Evolutionary conservation across 2,797 vertebrate genomes (phyloP).

Genomic region (Spheniscus humboldti): DNA sequence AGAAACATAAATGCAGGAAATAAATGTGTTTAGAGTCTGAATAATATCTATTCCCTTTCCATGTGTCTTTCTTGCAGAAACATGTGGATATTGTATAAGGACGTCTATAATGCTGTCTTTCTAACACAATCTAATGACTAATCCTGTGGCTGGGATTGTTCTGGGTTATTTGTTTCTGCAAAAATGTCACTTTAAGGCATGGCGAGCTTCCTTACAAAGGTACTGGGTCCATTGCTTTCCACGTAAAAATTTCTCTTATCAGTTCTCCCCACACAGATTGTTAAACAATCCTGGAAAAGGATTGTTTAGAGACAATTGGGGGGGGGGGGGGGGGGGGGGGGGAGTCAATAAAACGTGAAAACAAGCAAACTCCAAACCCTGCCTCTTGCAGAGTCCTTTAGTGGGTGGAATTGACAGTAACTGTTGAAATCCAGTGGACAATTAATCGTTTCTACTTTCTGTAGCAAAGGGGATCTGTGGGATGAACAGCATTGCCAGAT

Average conservation of each 20-base stretch:
- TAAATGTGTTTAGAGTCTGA: not conserved
- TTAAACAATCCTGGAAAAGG: not conserved
- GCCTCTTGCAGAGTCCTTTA: not conserved
- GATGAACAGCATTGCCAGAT: not conserved
- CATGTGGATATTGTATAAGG: not conserved
- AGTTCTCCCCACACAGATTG: not conserved
- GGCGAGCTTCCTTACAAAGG: not conserved
- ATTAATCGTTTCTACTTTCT: not conserved
- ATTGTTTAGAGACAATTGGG: not conserved
- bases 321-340: fast-evolving
- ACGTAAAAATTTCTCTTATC: not conserved
- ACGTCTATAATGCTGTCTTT: not conserved
- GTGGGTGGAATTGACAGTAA: not conserved
- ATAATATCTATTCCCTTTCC: not conserved
- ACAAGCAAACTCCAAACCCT: not conserved
- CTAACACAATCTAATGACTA: not conserved
- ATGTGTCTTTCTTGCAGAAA: not conserved
- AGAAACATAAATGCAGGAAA: not conserved
- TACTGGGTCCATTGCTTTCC: not conserved
- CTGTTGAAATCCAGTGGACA: not conserved
- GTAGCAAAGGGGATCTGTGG: not conserved
- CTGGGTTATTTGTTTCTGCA: not conserved
- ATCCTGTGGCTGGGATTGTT: not conserved
- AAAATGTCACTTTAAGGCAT: not conserved
- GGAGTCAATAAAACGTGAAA: not conserved